These are phyloP conservation scores for Coptotermes formosanus DNA, from an alignment of 1,140 invertebrate species.

Conservation along the genomic window DNA sequence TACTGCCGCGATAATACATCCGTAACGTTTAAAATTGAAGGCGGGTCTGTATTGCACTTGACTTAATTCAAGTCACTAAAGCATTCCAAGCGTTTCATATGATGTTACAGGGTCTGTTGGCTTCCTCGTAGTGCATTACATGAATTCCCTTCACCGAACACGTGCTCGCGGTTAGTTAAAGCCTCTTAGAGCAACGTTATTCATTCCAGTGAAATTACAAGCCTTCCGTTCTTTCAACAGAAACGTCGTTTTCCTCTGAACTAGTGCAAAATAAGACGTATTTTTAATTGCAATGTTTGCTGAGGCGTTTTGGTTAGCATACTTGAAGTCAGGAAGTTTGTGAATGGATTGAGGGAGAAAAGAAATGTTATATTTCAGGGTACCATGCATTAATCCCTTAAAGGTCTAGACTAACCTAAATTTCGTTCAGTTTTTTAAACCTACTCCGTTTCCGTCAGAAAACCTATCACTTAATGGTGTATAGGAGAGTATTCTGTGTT, in stretches of 20 bases:
- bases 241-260: not conserved
- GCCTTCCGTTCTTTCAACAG: not conserved
- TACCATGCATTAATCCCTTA: too few relatives aligned
- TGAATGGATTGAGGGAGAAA: too few relatives aligned
- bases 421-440: too few relatives aligned
- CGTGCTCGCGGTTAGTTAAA: not conserved
- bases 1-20: not conserved
- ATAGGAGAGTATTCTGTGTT: too few relatives aligned
- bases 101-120: not conserved
- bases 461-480: too few relatives aligned
- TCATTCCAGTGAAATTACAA: not conserved
- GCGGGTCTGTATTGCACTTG: not conserved
- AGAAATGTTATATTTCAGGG: too few relatives aligned
- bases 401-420: too few relatives aligned
- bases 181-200: not conserved
- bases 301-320: too few relatives aligned
- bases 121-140: not conserved
- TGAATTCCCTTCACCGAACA: not conserved
- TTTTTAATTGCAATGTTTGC: too few relatives aligned
- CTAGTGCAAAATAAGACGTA: too few relatives aligned
- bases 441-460: too few relatives aligned
- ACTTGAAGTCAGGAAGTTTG: too few relatives aligned
- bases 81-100: not conserved
- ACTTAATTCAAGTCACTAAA: not conserved
- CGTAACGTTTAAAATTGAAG: not conserved